These are phyloP conservation scores for Hypocryptadius cinnamomeus DNA, from an alignment of 2,113 vertebrate genomes.

Conservation along the genomic window DNA sequence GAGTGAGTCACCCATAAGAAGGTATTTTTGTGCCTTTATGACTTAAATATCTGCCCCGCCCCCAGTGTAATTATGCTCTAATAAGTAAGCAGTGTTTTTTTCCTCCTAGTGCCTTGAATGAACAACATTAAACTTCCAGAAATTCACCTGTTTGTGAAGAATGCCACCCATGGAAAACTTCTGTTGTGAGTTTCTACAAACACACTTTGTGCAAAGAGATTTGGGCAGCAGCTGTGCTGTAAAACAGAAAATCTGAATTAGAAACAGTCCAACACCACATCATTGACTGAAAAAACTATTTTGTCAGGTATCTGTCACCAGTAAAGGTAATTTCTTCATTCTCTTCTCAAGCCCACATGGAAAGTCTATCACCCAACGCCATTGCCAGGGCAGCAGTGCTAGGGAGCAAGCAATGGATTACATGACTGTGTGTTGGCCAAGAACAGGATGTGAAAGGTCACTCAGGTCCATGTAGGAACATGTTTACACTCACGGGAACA, in stretches of 20 bases:
- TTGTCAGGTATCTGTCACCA: neutral
- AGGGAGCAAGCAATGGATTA: neutral
- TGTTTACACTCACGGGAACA: neutral
- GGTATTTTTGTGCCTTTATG: neutral
- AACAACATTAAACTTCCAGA: neutral
- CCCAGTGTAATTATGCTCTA: neutral
- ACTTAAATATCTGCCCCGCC: neutral
- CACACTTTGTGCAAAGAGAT: constrained; percentile 89
- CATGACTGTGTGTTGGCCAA: neutral
- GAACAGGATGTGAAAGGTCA: neutral
- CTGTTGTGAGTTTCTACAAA: constrained; percentile 90
- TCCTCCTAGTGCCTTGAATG: neutral
- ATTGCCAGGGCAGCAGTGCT: neutral
- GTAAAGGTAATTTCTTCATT: neutral
- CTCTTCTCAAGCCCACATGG: neutral
- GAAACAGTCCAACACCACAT: neutral
- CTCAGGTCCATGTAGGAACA: neutral
- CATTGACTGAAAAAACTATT: neutral
- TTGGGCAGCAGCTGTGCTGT: constrained; percentile 92
- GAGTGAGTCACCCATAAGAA: neutral
- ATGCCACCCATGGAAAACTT: constrained; percentile 83
- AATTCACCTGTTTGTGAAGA: constrained; percentile 89
- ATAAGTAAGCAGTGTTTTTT: neutral
- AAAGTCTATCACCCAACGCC: neutral
- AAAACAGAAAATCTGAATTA: constrained; percentile 12